phyloP scores from a whole-genome alignment of 53 echinoderm and acorn worm genomes.

The Crossaster papposus region DNA sequence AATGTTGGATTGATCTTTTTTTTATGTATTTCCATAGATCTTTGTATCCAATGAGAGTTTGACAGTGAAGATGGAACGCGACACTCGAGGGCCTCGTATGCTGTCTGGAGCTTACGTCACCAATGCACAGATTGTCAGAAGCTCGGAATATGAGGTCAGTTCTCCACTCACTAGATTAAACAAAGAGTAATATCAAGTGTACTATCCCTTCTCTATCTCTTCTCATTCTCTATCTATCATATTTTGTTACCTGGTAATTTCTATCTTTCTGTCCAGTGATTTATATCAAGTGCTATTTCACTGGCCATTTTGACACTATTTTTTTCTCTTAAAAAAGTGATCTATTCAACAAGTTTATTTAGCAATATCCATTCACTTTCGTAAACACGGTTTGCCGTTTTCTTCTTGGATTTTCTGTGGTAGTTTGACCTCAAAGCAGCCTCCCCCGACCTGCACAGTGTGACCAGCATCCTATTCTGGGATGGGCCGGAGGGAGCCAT shows the following conservation, averaged over 20 bases:
- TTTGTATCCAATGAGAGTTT: conserved; percentile 37
- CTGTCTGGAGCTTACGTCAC: conserved; percentile 49
- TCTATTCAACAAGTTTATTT: too few relatives aligned
- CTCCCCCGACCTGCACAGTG: conserved; percentile 28
- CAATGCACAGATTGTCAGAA: conserved; percentile 45
- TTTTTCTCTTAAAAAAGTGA: too few relatives aligned
- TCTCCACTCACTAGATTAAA: not conserved
- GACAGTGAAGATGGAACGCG: conserved; percentile 47
- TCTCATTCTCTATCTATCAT: too few relatives aligned
- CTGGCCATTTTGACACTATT: too few relatives aligned
- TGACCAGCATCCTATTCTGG: conserved; percentile 69
- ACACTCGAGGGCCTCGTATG: conserved; percentile 40
- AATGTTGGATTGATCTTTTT: not conserved
- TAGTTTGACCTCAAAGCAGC: conserved; percentile 62
- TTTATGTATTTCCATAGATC: not conserved
- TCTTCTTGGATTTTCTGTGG: too few relatives aligned
- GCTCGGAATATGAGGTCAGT: conserved; percentile 52
- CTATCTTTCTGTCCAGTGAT: too few relatives aligned
- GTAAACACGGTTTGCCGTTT: too few relatives aligned
- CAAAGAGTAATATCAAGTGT: too few relatives aligned
- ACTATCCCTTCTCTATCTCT: too few relatives aligned
- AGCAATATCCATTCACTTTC: too few relatives aligned
- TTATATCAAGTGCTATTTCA: too few relatives aligned
- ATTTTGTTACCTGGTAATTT: too few relatives aligned
- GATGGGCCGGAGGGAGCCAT: conserved; percentile 59